Base-by-base conservation (phyloP, 1,140 invertebrate species). In the Brachionus asplanchnoidis region DNA sequence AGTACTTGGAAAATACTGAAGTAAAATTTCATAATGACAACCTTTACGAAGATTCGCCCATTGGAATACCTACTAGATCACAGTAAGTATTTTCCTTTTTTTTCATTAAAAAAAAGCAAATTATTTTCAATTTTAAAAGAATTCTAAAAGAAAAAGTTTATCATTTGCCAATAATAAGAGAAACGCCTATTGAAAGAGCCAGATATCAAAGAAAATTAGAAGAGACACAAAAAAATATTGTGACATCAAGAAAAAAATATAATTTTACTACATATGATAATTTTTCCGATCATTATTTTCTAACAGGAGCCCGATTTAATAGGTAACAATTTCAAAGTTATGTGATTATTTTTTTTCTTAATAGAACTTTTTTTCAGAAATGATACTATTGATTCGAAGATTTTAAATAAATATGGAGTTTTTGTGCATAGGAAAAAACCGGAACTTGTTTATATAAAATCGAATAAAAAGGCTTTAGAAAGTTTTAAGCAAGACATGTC, bases 1-100 rank as follows among this genome's bases (percentile, higher is more conserved):
- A 82, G 14, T 82, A 46, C 32, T 82, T 82, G 42, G 65, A 82
- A 9, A 82, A 44, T 17, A 82, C 79, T 14, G 53, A 82, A 36
- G 50, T 82, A n/a, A 60, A 68, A 42, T 82, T 44, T 65, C 79
- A 82, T 46, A 82, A 82, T 68, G 79, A 82, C 42, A 82, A 82
- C 36, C 42, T 82, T 12, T 82, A 44, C 26, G 65, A 82, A 26
- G 28, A 82, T 42, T 65, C 53, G 23, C 32, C 53, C 3, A 60
- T 65, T 44, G 79, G 79, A 44, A 44, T 68, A 5, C 79, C 79
- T 2, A 82, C 79, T 14, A 40, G 53, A 65, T 36, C 79, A 23
- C 79, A 82, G 79, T 82, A 82, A 36, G 20, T 8, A 44, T 82
- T 44, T 32, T 32, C 66, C 40, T 65, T 65, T 44, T 26, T 6